A percentile compares a stretch with the other conserved stretches of the same genome.
Evolutionary conservation across 1,140 invertebrate species (phyloP).

Genomic region (Sogatella furcifera): DNA sequence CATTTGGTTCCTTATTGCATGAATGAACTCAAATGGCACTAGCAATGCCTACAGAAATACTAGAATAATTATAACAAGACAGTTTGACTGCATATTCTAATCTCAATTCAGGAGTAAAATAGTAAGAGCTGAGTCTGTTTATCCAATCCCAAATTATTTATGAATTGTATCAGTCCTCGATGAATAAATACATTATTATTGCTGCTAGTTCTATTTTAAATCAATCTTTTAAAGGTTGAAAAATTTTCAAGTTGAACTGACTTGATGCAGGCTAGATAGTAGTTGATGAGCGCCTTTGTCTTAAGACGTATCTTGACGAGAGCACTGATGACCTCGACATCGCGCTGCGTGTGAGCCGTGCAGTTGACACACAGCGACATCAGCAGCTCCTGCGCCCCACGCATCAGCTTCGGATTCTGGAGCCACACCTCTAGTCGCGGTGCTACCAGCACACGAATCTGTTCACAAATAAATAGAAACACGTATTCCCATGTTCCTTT

Average conservation of each 20-base stretch:
- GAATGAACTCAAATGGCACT: no score
- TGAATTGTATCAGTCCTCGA: no score
- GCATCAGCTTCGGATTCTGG: constrained; percentile 87
- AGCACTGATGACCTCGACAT: constrained; percentile 82
- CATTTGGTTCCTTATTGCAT: no score
- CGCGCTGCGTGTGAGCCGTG: constrained; percentile 60
- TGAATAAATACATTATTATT: no score
- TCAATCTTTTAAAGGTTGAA: constrained; percentile 16
- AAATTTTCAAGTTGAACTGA: constrained; percentile 35
- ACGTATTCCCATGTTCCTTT: no score
- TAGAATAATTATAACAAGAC: no score
- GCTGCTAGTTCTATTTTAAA: no score
- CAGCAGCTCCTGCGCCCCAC: constrained; percentile 86
- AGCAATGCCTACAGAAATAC: no score
- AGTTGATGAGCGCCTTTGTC: constrained; percentile 81
- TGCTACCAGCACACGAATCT: constrained; percentile 68
- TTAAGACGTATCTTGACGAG: constrained; percentile 86
- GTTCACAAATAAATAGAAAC: neutral
- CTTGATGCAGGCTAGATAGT: constrained; percentile 77
- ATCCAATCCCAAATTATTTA: no score
- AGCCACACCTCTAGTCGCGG: constrained; percentile 86
- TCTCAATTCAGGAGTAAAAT: no score
- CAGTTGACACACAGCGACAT: constrained; percentile 87
- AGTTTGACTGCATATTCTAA: no score
- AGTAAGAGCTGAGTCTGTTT: no score